These are phyloP conservation scores for Morus bassanus DNA, from an alignment of 2,797 vertebrate genomes.

Conservation along the genomic window DNA sequence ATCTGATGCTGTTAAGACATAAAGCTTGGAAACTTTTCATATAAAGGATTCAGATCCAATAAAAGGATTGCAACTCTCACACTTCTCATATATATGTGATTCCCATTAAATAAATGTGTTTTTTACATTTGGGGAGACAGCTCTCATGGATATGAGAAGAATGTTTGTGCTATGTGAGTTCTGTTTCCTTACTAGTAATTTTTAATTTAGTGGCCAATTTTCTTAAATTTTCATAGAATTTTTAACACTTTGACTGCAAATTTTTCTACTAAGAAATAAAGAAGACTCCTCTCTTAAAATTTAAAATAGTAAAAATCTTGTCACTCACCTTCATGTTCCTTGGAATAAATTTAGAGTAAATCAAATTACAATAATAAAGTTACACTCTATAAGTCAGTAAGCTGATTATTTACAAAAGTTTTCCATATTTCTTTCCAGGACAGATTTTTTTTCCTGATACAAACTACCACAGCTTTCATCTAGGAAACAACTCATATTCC, in stretches of 20 bases:
- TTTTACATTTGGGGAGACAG: background rate
- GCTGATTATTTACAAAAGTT: background rate
- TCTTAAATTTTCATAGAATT: background rate
- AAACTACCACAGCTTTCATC: background rate
- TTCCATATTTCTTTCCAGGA: background rate
- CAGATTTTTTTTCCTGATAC: background rate
- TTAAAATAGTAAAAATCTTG: background rate
- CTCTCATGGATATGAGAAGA: background rate
- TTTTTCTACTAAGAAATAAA: background rate
- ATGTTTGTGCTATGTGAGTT: fast-evolving
- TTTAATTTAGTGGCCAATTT: background rate
- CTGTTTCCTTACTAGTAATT: background rate
- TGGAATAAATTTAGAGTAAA: background rate
- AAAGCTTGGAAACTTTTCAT: background rate
- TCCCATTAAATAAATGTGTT: background rate
- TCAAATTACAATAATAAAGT: background rate
- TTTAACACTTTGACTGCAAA: background rate
- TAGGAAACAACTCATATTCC: background rate
- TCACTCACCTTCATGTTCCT: background rate
- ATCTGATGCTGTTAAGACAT: background rate
- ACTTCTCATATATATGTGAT: background rate
- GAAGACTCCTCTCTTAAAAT: background rate
- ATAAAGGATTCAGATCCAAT: background rate
- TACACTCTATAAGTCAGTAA: background rate
- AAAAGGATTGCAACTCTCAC: background rate